Evolutionary conservation across 2,888 invertebrate genomes (phyloP), one percentile per base, ranked within the genome.

Genomic region (Baronia brevicornis): DNA sequence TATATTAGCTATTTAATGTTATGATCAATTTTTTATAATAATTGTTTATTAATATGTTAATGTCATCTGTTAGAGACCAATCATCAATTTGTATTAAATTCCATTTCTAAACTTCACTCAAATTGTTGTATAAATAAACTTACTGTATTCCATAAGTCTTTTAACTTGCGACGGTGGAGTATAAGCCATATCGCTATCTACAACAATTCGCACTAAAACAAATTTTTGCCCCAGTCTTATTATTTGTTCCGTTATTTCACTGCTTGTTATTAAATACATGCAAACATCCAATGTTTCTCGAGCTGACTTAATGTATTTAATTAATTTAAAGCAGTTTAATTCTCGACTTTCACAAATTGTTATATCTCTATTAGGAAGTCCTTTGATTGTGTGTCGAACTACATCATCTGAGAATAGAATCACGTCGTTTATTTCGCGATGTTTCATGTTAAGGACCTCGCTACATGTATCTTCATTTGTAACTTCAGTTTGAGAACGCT

Each of bases 241-340:
- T 13, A 84, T 77, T 52, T 79, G 77, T 53, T 84, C 84, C 20
- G 73, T 60, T 37, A 84, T 84, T 60, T 84, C 80, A 41, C 49
- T 65, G 47, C 84, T 84, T 14, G 84, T 84, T 41, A 84, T 80
- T 39, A 84, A 64, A 60, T 84, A 84, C 84, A 84, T 84, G 52
- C 84, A 84, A 26, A 84, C 80, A 40, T 84, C 84, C 9, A 84
- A 51, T 1, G 84, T 84, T 52, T 84, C 84, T 45, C 73, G 73
- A 38, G 84, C 78, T 17, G 84, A 78, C 49, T 80, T 84, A 12
- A 84, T 68, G 36, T 84, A 84, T 44, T 74, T 79, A 23, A 84
- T 75, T 40, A 84, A 53, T 55, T 84, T 84, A 31, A 79, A 77
- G 42, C 82, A 82, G 42, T 79, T 84, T 2, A 75, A 38, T 45